Base-by-base conservation (phyloP, 1,140 invertebrate species). In the Drosophila repletoides region DNA sequence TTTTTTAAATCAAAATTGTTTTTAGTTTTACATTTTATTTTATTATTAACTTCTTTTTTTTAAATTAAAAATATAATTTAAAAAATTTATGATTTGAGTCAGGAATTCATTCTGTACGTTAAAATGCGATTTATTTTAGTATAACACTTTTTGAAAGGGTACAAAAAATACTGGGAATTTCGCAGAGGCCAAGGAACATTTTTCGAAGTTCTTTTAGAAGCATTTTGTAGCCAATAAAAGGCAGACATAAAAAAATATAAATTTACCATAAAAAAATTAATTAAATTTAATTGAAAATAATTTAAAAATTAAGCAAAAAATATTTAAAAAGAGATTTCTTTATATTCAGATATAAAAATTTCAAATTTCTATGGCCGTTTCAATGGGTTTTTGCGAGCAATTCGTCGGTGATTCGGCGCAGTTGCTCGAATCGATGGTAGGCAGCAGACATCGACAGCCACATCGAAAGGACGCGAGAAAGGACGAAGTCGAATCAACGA, bases 111-210 rank as follows among this genome's bases (percentile, higher is more conserved):
- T n/a, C n/a, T n/a, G n/a, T n/a, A n/a, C n/a, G n/a, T n/a, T n/a
- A n/a, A n/a, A n/a, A n/a, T n/a, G n/a, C n/a, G n/a, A n/a, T n/a
- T n/a, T n/a, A n/a, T 5, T 5, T 1, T 19, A 0, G 69, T 83
- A 84, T 84, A 77, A 83, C 77, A 83, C 60, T 83, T 74, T 69
- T 12, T 0, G 0, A 3, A 4, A 1, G 29, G 19, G 48, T 14
- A 77, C 49, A 83, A 73, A n/a, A 83, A 84, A 83, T 84, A 83
- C 70, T 68, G 79, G 79, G 76, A 72, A 60, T 45, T 73, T 65
- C 12, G 0, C 12, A 0, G 0, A 12, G 2, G 3, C 5, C 5
- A 12, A 24, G 17, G 40, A 14, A 48, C 0, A 46, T 58, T 63
- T 66, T 64, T 84, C 49, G 56, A 67, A 29, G 6, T 24, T 3